Base-by-base conservation (phyloP, 2,113 vertebrate species). In the Cyrtonyx montezumae region DNA sequence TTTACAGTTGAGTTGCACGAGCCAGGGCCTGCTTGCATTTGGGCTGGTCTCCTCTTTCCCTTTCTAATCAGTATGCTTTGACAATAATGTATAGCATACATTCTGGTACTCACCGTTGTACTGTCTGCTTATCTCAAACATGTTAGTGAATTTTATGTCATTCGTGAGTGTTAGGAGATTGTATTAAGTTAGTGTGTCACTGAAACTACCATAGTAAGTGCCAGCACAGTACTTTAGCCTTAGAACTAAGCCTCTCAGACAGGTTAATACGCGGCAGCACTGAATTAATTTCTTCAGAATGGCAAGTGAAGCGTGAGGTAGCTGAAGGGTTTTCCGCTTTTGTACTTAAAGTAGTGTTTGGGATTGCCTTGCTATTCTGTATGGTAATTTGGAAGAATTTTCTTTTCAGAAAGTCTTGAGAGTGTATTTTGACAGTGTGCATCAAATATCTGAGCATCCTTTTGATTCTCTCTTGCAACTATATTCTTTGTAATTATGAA, bases 31-130 rank as follows among this genome's bases (percentile, higher is more conserved):
- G 26, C 36, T 76, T 53, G 7, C 28, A 12, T 82, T 84, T 0
- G 4, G 34, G 45, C 59, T 87, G 55, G 30, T 87, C 11, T 32
- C 1, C 16, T 3, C 21, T 63, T 77, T 34, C 11, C 11, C 18
- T 65, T 84, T 23, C 26, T 58, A 58, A 32, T 58, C 55, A n/a
- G 8, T 74, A 3, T 1, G 0, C 23, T 86, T 78, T 36, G 53
- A 23, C 71, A 62, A 28, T 37, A 70, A 13, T 1, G 1, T 78
- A 40, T 19, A 48, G 3, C 30, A 1, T 45, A 2, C 1, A 5
- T 42, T 90, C 4, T 25, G 25, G 28, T 2, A 1, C 91, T 62
- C 46, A 22, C 37, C 13, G 5, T 66, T 62, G 40, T 71, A 21
- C 12, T 62, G 37, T 62, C 32, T 79, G 21, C 37, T 77, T 40